phyloP scores from a whole-genome alignment of 2,797 vertebrate species.

The Rhabdomys pumilio region DNA sequence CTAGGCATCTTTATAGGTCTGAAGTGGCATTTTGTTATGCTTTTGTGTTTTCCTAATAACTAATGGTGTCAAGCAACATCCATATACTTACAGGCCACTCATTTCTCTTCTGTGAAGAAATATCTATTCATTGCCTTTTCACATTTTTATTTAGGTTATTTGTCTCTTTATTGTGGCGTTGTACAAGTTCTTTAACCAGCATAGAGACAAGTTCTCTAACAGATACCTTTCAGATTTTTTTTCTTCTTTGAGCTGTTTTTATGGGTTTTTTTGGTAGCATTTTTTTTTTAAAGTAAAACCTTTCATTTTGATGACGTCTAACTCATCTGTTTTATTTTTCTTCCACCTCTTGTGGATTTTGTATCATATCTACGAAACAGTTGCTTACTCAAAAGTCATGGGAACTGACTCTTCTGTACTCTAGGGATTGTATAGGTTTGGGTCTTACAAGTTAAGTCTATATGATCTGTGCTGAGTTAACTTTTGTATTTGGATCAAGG shows the following conservation, averaged over 20 bases:
- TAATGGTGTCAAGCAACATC: not conserved
- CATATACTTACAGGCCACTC: not conserved
- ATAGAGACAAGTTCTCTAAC: not conserved
- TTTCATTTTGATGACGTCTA: not conserved
- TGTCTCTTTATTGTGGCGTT: slow-evolving; percentile 6
- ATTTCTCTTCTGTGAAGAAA: not conserved
- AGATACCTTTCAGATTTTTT: not conserved
- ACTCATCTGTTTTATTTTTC: not conserved
- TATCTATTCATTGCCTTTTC: not conserved
- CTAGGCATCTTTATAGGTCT: not conserved
- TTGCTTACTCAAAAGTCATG: not conserved
- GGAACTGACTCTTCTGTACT: not conserved
- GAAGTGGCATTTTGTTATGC: not conserved
- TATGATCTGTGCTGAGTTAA: not conserved
- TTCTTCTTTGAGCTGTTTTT: not conserved
- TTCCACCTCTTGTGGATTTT: not conserved
- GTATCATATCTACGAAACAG: not conserved
- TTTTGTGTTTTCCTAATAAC: slow-evolving; percentile 14
- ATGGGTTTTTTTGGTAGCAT: not conserved
- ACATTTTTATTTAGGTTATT: not conserved
- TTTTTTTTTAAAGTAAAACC: not conserved
- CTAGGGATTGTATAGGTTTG: not conserved
- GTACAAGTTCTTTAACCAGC: not conserved
- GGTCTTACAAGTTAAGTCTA: not conserved
- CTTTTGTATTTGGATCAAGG: not conserved